phyloP scores from a whole-genome alignment of 2,888 invertebrate species.

The Cataglyphis rosenhaueri region DNA sequence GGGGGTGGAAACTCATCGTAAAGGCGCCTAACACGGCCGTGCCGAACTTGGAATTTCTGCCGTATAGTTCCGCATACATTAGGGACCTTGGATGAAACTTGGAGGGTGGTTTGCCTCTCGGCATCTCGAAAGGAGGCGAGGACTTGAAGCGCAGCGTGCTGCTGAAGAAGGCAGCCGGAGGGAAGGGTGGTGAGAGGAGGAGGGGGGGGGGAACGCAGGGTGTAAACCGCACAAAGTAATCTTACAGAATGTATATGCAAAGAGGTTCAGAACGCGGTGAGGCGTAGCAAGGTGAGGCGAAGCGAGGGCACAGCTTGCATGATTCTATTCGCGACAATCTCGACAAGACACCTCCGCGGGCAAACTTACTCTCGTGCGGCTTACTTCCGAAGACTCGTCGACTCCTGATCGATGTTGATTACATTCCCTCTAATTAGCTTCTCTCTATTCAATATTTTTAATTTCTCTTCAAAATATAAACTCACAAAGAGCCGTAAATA shows the following conservation, averaged over 20 bases:
- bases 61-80: slow-evolving; percentile 85
- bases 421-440: slow-evolving; percentile 21
- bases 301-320: slow-evolving; percentile 82
- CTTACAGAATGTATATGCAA: slow-evolving; percentile 86
- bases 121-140: slow-evolving; percentile 72
- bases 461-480: neutral
- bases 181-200: slow-evolving; percentile 1
- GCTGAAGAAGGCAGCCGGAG: slow-evolving; percentile 66
- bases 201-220: slow-evolving; percentile 72
- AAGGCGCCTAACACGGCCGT: slow-evolving; percentile 77
- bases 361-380: slow-evolving; percentile 77
- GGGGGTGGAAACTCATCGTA: slow-evolving; percentile 72
- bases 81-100: slow-evolving; percentile 82
- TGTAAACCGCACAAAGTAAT: slow-evolving; percentile 86
- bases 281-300: slow-evolving; percentile 52
- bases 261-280: slow-evolving; percentile 78
- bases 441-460: neutral
- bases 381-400: slow-evolving; percentile 68
- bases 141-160: slow-evolving; percentile 69
- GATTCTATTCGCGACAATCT: slow-evolving; percentile 81
- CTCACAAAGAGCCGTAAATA: neutral
- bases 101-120: slow-evolving; percentile 83
- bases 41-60: slow-evolving; percentile 83
- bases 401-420: slow-evolving; percentile 60
- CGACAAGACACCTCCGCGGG: slow-evolving; percentile 81